phyloP scores from a whole-genome alignment of 2,113 vertebrate species.

The Pelmatolapia mariae region DNA sequence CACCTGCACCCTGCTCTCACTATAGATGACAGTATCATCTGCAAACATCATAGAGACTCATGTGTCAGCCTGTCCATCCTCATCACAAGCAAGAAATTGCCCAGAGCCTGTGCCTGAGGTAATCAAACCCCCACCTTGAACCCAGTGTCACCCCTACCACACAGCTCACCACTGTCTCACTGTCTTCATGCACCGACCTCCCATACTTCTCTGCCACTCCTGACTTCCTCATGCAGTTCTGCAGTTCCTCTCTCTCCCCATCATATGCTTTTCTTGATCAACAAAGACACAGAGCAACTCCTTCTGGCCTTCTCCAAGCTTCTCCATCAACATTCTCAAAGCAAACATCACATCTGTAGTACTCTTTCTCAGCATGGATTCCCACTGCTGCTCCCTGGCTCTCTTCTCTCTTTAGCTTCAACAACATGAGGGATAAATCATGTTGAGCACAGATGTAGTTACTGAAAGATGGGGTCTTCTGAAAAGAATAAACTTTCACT shows the following conservation, averaged over 20 bases:
- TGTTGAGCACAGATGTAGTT: neutral
- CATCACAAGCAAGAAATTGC: neutral
- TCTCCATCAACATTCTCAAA: neutral
- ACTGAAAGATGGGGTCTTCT: neutral
- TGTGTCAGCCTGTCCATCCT: neutral
- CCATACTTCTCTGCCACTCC: neutral
- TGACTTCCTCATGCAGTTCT: neutral
- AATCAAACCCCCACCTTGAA: neutral
- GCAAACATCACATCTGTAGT: neutral
- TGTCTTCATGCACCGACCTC: neutral
- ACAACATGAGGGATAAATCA: neutral
- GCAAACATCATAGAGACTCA: neutral
- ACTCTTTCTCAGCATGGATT: neutral
- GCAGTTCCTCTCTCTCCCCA: neutral
- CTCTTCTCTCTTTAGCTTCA: neutral
- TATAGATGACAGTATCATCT: neutral
- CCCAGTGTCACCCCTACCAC: neutral
- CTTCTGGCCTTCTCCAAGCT: neutral
- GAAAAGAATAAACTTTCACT: neutral
- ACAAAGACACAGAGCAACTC: neutral
- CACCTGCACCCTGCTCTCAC: neutral
- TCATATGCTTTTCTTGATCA: neutral
- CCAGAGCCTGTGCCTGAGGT: rapidly evolving
- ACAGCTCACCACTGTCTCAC: neutral
- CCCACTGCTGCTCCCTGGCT: neutral